Conservation (phyloP, 1,140 invertebrate genomes). For the Mactra quadrangularis region DNA sequence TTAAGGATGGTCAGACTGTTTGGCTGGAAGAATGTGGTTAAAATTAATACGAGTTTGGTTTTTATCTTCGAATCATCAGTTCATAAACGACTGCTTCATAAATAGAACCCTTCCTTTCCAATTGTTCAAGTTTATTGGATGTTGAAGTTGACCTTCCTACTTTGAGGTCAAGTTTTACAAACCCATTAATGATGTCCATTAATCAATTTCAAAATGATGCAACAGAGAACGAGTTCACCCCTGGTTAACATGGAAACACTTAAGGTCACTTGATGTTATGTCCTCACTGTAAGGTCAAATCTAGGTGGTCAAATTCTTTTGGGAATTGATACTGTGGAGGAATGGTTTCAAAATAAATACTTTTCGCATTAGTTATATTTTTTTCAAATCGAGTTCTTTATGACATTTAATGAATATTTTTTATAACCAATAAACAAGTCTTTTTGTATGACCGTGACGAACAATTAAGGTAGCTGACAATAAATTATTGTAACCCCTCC, state of each 20-base stretch:
- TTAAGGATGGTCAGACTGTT: not conserved
- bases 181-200: not conserved
- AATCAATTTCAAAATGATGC: constrained; percentile 8
- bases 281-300: constrained; percentile 13
- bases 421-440: not conserved
- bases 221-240: not conserved
- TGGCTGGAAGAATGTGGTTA: not conserved
- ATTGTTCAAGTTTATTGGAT: constrained; percentile 5
- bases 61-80: too few relatives aligned
- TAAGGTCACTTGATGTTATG: not conserved
- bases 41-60: too few relatives aligned
- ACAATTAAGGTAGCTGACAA: not conserved
- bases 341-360: not conserved
- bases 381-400: not conserved
- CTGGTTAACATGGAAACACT: not conserved
- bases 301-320: not conserved
- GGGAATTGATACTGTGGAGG: not conserved
- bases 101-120: too few relatives aligned
- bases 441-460: not conserved
- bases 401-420: not conserved
- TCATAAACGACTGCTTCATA: too few relatives aligned
- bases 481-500: not conserved
- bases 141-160: constrained; percentile 37
- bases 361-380: not conserved
- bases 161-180: constrained; percentile 7